Evolutionary conservation across 2,797 vertebrate genomes (phyloP).

Genomic region (Calcarius lapponicus): DNA sequence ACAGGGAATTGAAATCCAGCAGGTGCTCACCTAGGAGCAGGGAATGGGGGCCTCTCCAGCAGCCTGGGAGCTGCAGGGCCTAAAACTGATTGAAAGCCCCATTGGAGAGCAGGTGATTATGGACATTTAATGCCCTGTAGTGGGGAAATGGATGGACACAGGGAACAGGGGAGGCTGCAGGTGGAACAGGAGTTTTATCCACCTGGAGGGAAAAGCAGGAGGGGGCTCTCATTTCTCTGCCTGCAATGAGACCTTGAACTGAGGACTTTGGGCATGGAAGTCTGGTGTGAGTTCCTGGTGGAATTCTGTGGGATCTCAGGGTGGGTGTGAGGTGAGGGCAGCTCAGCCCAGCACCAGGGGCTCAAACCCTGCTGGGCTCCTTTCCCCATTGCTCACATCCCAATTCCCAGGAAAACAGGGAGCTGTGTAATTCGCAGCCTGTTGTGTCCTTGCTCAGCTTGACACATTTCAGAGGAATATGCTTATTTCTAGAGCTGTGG

Average conservation of each 20-base stretch:
- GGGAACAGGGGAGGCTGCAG: background rate
- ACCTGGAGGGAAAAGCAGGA: background rate
- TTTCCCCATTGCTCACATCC: background rate
- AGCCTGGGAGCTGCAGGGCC: constrained; percentile 2
- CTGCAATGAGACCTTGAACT: background rate
- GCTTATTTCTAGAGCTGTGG: background rate
- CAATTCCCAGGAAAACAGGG: background rate
- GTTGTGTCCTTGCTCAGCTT: background rate
- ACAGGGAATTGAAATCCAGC: background rate
- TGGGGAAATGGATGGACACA: background rate
- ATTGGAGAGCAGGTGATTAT: background rate
- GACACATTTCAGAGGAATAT: background rate
- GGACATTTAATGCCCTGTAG: background rate
- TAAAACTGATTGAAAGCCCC: background rate
- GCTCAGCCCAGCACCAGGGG: background rate
- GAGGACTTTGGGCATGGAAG: background rate
- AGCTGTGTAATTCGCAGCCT: background rate
- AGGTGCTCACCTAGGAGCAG: background rate
- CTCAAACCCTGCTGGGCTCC: background rate
- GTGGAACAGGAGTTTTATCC: background rate
- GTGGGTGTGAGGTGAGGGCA: background rate
- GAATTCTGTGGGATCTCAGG: background rate
- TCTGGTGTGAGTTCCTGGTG: background rate
- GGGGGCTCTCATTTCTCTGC: background rate
- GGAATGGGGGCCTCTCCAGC: background rate